Percentiles rank a stretch among this genome's conserved stretches.
These are phyloP conservation scores for Caenorhabditis afra DNA, from an alignment of 2,888 invertebrate species.

Conservation along the genomic window DNA sequence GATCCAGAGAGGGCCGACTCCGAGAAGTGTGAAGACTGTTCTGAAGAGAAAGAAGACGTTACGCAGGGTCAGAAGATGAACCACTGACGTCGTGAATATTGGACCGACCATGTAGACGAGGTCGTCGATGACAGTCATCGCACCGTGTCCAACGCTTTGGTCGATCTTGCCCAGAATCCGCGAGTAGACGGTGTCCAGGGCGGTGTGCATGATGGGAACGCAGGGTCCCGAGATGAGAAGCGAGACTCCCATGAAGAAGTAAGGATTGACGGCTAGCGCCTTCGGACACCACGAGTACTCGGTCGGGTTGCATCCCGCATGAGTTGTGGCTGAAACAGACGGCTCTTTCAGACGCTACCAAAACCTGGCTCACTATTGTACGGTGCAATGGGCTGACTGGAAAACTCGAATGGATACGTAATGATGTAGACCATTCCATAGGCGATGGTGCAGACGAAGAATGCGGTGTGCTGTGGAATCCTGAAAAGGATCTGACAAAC, in stretches of 20 bases:
- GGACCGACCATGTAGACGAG: conserved; percentile 62
- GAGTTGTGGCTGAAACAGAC: conserved; percentile 12
- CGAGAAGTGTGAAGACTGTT: conserved; percentile 44
- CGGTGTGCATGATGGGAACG: conserved; percentile 55
- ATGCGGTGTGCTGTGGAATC: conserved; percentile 30
- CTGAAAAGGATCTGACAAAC: not conserved
- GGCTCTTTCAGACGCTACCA: not conserved
- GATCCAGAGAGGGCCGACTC: conserved; percentile 42
- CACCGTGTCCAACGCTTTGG: conserved; percentile 66
- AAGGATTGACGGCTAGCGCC: conserved; percentile 33
- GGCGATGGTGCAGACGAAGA: conserved; percentile 17
- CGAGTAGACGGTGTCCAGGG: conserved; percentile 64
- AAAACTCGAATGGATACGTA: conserved; percentile 31
- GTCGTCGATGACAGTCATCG: conserved; percentile 63
- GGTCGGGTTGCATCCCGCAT: conserved; percentile 18
- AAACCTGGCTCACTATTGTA: conserved; percentile 26
- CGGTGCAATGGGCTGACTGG: conserved; percentile 14
- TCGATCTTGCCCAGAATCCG: conserved; percentile 66
- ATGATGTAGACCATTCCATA: conserved; percentile 28
- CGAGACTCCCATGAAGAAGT: conserved; percentile 38
- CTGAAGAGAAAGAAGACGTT: conserved; percentile 7
- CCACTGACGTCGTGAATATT: conserved; percentile 63
- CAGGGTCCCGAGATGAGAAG: conserved; percentile 36
- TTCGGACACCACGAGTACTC: conserved; percentile 32
- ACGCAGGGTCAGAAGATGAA: not conserved